Evolutionary conservation across 2,113 vertebrate genomes (phyloP).

Genomic region (Rhynchomys soricoides): DNA sequence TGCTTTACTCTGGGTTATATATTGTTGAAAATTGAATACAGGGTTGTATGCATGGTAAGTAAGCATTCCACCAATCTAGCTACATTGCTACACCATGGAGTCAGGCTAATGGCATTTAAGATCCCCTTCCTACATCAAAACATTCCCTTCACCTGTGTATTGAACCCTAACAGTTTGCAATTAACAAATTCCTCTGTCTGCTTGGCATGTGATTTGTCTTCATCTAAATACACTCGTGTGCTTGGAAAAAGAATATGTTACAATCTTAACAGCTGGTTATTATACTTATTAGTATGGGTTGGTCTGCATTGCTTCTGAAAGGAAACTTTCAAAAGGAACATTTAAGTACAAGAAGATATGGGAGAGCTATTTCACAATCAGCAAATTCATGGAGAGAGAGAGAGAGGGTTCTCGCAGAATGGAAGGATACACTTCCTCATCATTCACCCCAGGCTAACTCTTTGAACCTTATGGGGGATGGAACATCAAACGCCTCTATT

Average conservation of each 20-base stretch:
- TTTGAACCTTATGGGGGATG: background rate
- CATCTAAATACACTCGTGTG: constrained; percentile 34
- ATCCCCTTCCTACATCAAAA: background rate
- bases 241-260: background rate
- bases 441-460: background rate
- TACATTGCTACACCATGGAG: background rate
- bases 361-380: background rate
- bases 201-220: background rate
- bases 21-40: background rate
- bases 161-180: background rate
- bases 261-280: background rate
- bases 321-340: background rate
- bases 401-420: background rate
- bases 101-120: background rate
- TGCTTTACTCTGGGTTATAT: background rate
- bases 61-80: background rate
- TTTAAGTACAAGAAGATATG: background rate
- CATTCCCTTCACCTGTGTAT: background rate
- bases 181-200: background rate
- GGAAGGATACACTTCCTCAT: background rate
- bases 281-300: background rate
- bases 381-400: background rate
- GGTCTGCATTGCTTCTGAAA: background rate
- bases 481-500: background rate
- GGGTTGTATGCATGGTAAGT: background rate